phyloP scores from a whole-genome alignment of 2,113 vertebrate genomes.

The Prionailurus bengalensis region DNA sequence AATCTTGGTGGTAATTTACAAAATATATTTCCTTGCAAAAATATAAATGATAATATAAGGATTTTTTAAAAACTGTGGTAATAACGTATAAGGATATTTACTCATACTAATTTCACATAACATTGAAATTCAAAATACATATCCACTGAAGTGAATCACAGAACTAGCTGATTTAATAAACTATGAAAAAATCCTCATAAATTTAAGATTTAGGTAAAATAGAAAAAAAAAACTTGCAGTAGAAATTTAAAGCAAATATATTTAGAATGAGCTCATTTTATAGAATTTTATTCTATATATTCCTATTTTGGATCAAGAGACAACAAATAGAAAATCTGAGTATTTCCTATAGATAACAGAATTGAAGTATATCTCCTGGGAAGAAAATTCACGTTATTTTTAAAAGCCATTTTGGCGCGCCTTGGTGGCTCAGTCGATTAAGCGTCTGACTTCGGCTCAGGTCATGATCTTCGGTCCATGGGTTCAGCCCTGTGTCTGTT shows the following conservation, averaged over 20 bases:
- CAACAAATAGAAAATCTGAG: background rate
- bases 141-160: constrained; percentile 36
- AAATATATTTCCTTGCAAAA: constrained; percentile 19
- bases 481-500: background rate
- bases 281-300: background rate
- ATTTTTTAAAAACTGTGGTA: background rate
- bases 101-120: constrained; percentile 32
- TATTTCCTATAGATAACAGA: background rate
- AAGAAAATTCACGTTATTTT: constrained; percentile 48
- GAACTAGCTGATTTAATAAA: constrained; percentile 51
- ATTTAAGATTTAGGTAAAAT: constrained; percentile 55
- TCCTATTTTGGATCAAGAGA: background rate
- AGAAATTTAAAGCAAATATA: constrained; percentile 39
- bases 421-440: background rate
- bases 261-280: constrained; percentile 36
- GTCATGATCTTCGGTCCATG: background rate
- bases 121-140: constrained; percentile 37
- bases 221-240: background rate
- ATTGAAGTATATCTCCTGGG: constrained; percentile 10
- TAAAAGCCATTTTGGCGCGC: background rate
- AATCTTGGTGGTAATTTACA: background rate
- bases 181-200: constrained; percentile 25
- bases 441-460: background rate
- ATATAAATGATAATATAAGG: background rate
- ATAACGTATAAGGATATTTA: constrained; percentile 1